phyloP scores from a whole-genome alignment of 2,888 invertebrate species.

The Branchipolynoe longqiensis region DNA sequence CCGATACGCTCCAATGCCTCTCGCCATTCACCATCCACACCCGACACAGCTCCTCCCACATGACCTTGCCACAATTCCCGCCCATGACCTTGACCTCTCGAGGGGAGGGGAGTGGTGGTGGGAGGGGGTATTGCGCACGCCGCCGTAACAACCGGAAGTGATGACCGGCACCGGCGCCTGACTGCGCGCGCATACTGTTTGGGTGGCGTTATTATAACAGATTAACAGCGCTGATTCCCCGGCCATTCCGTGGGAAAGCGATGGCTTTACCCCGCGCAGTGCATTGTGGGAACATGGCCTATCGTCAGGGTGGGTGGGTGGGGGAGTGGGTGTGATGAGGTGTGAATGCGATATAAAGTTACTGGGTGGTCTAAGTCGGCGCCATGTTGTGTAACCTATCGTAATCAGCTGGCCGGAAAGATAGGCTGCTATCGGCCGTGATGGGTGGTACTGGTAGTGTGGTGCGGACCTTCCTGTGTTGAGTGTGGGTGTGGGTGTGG shows the following conservation, averaged over 20 bases:
- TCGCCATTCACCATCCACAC: constrained; percentile 7
- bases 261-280: neutral
- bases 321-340: neutral
- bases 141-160: constrained; percentile 11
- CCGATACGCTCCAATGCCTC: neutral
- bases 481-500: neutral
- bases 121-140: neutral
- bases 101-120: neutral
- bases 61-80: constrained; percentile 11
- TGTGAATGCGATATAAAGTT: constrained; percentile 13
- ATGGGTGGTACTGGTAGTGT: neutral
- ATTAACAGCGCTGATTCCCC: too few relatives aligned
- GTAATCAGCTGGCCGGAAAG: constrained; percentile 36
- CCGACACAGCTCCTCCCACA: too few relatives aligned
- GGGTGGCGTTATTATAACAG: too few relatives aligned
- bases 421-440: neutral
- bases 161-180: too few relatives aligned
- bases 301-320: neutral
- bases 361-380: constrained; percentile 37
- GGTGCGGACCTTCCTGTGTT: neutral
- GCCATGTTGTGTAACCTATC: constrained; percentile 25
- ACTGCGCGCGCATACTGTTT: too few relatives aligned
- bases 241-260: neutral
- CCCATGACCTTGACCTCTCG: constrained; percentile 13
- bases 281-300: neutral